These are phyloP conservation scores for Eugnorisma glareosa DNA, from an alignment of 2,888 invertebrate genomes.

Conservation along the genomic window DNA sequence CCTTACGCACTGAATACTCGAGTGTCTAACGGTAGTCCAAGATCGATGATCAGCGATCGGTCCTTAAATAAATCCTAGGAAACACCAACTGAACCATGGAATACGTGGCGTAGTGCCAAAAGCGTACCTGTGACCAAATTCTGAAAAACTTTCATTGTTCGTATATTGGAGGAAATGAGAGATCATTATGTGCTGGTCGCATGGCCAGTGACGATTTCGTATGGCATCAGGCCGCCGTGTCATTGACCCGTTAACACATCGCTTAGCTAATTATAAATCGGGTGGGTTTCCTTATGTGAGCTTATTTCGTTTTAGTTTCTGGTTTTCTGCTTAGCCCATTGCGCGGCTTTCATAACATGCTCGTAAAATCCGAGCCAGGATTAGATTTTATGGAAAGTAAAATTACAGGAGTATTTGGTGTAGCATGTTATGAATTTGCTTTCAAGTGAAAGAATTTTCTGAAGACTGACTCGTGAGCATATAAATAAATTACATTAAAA, in stretches of 20 bases:
- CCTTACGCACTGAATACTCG: constrained; percentile 22
- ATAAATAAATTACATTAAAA: constrained; percentile 14
- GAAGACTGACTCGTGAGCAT: neutral
- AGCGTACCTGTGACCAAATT: constrained; percentile 71
- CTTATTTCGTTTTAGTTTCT: constrained; percentile 64
- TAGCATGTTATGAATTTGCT: constrained; percentile 42
- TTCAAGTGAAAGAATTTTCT: constrained; percentile 23
- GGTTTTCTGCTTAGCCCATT: constrained; percentile 61
- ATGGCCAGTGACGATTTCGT: constrained; percentile 75
- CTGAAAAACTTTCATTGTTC: constrained; percentile 63
- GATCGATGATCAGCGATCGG: constrained; percentile 55
- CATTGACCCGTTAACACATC: constrained; percentile 89
- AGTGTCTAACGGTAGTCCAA: constrained; percentile 35
- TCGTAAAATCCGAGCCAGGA: constrained; percentile 56
- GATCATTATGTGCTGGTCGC: constrained; percentile 73
- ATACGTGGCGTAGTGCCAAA: constrained; percentile 79
- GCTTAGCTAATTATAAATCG: constrained; percentile 86
- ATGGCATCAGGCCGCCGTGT: constrained; percentile 79
- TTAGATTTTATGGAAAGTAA: constrained; percentile 52
- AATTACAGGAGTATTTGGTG: constrained; percentile 43
- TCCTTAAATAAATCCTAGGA: constrained; percentile 63
- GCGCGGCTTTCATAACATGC: constrained; percentile 51
- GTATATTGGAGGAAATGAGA: constrained; percentile 45
- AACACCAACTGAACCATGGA: constrained; percentile 65
- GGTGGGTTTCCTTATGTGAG: constrained; percentile 80